phyloP scores from a whole-genome alignment of 2,113 vertebrate species.

The Butorides virescens region DNA sequence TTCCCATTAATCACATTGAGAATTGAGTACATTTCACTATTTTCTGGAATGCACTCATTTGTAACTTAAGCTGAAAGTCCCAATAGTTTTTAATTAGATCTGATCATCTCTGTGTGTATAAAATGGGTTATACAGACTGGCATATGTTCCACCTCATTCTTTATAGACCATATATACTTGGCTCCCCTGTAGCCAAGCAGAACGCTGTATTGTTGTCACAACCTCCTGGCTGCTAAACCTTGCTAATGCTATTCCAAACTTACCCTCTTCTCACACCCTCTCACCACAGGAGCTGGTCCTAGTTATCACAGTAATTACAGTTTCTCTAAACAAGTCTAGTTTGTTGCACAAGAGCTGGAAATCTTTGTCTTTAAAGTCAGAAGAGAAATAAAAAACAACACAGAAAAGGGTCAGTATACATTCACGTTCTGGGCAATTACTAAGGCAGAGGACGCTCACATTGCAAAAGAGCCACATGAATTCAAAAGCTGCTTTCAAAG shows the following conservation, averaged over 20 bases:
- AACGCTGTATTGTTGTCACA: background rate
- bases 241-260: background rate
- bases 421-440: background rate
- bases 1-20: background rate
- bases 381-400: background rate
- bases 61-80: background rate
- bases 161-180: background rate
- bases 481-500: background rate
- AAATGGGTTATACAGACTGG: background rate
- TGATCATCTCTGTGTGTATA: background rate
- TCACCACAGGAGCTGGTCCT: background rate
- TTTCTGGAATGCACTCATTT: background rate
- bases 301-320: background rate
- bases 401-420: background rate
- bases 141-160: background rate
- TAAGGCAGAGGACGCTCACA: background rate
- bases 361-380: background rate
- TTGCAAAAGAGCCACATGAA: background rate
- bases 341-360: background rate
- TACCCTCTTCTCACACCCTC: background rate
- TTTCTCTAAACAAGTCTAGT: background rate
- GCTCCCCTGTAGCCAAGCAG: background rate
- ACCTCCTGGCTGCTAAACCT: background rate
- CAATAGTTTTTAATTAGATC: background rate
- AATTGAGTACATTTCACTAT: background rate